phyloP scores from a whole-genome alignment of 1,140 invertebrate genomes.

The Drosophila nikananu region DNA sequence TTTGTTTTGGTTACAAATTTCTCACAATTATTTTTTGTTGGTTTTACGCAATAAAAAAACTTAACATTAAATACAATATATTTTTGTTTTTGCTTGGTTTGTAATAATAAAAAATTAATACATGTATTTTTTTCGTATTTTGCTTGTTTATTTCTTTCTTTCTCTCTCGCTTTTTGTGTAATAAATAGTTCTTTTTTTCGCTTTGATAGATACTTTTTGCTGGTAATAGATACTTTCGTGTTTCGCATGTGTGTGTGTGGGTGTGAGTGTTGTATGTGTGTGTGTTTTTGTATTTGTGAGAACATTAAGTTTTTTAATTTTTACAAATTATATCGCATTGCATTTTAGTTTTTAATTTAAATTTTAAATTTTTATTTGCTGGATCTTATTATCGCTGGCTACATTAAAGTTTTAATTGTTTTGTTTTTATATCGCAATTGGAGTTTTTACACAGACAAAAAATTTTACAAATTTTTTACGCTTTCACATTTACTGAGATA shows the following conservation, averaged over 20 bases:
- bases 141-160: conserved; percentile 55
- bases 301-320: conserved; percentile 78
- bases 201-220: conserved; percentile 77
- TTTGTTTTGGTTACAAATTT: conserved; percentile 83
- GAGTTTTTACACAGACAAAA: conserved; percentile 80
- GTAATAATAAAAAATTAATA: conserved; percentile 82
- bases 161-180: conserved; percentile 56
- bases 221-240: conserved; percentile 67
- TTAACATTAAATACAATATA: conserved; percentile 84
- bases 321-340: conserved; percentile 82
- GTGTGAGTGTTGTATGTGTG: conserved; percentile 32
- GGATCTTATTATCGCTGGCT: conserved; percentile 43
- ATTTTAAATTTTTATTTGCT: conserved; percentile 49
- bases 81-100: conserved; percentile 55
- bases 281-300: conserved; percentile 58
- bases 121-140: conserved; percentile 72
- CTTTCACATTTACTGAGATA: conserved; percentile 84
- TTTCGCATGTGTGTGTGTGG: conserved; percentile 44
- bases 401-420: conserved; percentile 61
- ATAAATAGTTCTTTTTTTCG: conserved; percentile 74
- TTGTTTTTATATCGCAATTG: conserved; percentile 77
- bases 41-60: conserved; percentile 80
- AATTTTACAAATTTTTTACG: conserved; percentile 84
- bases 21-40: conserved; percentile 74
- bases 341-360: conserved; percentile 38